phyloP scores from a whole-genome alignment of 2,113 vertebrate species.

The Toxostoma redivivum region DNA sequence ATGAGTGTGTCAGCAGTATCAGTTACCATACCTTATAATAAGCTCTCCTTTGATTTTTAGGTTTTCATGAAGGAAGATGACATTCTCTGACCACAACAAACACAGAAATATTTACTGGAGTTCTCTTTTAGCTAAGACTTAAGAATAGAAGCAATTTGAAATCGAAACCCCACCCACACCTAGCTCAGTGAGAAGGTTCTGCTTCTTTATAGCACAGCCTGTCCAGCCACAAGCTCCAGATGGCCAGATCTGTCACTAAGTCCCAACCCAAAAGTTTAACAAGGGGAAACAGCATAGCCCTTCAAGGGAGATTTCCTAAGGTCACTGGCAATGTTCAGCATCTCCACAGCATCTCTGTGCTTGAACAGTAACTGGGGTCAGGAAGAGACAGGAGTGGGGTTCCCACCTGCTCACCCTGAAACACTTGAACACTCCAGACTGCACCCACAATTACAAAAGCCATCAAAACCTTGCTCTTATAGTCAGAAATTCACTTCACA shows the following conservation, averaged over 20 bases:
- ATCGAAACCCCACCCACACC: background rate
- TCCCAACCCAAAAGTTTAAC: background rate
- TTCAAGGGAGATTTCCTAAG: background rate
- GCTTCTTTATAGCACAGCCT: background rate
- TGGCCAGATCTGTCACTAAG: background rate
- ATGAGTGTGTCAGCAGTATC: slow-evolving; percentile 58
- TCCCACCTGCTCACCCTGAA: background rate
- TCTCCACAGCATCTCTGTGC: background rate
- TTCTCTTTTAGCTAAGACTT: slow-evolving; percentile 16
- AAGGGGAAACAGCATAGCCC: background rate
- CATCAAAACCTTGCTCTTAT: background rate
- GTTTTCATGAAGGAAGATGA: background rate
- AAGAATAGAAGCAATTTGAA: slow-evolving; percentile 37
- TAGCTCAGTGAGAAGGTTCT: background rate
- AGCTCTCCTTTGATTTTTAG: slow-evolving; percentile 45
- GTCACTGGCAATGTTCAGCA: background rate
- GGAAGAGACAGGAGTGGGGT: background rate
- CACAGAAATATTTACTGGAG: background rate
- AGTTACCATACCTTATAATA: slow-evolving; percentile 59
- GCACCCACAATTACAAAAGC: background rate
- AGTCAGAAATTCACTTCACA: background rate
- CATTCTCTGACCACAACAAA: slow-evolving; percentile 57
- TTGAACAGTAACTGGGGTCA: background rate
- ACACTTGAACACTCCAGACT: rapidly evolving
- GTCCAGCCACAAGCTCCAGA: background rate